Conservation (phyloP, 23 tunicate genomes). For the Corella eumyota region DNA sequence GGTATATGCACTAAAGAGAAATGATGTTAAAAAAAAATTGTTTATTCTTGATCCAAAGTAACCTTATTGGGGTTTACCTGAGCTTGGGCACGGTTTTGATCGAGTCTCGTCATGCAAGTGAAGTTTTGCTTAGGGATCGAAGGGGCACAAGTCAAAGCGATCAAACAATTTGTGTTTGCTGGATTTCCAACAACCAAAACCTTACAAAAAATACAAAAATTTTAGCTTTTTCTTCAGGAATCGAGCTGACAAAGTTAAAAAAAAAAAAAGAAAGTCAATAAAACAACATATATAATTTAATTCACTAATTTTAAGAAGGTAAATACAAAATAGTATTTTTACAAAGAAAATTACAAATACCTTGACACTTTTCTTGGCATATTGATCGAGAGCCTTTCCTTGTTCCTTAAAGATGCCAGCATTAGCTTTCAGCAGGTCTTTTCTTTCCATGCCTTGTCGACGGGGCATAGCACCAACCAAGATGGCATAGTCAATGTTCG, state of each 20-base stretch:
- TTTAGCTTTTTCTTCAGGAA: background rate
- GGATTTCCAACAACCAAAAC: slow-evolving; percentile 99
- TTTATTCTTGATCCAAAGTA: no score
- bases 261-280: background rate
- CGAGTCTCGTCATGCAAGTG: slow-evolving; percentile 78
- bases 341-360: no score
- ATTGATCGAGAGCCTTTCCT: slow-evolving; percentile 75
- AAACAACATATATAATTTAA: no score
- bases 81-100: slow-evolving; percentile 92
- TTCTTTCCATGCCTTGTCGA: slow-evolving; percentile 93
- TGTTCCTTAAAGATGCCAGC: slow-evolving; percentile 80
- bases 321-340: background rate
- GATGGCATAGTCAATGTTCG: slow-evolving; percentile 83
- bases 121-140: slow-evolving; percentile 84
- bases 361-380: slow-evolving; percentile 87
- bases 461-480: slow-evolving; percentile 99
- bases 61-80: no score
- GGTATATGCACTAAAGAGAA: background rate
- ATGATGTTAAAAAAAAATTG: no score
- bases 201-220: slow-evolving; percentile 10
- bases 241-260: background rate
- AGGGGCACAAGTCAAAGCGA: slow-evolving; percentile 79
- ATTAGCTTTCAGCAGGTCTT: slow-evolving; percentile 85
- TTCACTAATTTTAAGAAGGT: background rate
- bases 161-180: slow-evolving; percentile 95